phyloP scores from a whole-genome alignment of 2,113 vertebrate species.

The Lontra canadensis region DNA sequence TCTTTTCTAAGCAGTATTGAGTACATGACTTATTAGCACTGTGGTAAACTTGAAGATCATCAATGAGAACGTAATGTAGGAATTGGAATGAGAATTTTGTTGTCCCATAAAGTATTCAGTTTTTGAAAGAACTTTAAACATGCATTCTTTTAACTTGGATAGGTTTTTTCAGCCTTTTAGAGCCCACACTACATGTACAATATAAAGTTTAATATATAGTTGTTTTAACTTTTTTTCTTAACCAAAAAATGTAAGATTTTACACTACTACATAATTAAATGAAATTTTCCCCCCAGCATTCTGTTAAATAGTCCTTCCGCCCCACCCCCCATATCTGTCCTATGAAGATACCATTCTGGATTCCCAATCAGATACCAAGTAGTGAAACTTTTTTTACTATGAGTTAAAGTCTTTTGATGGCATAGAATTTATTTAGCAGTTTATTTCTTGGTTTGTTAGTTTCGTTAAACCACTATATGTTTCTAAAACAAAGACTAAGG shows the following conservation, averaged over 20 bases:
- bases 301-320: not conserved
- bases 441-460: not conserved
- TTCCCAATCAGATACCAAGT: not conserved
- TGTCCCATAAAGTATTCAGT: not conserved
- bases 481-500: not conserved
- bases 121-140: conserved; percentile 47
- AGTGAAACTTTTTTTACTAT: not conserved
- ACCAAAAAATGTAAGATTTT: conserved; percentile 19
- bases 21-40: not conserved
- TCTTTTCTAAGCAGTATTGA: not conserved
- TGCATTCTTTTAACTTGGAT: conserved; percentile 11
- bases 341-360: not conserved
- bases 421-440: not conserved
- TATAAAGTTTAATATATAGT: conserved; percentile 24
- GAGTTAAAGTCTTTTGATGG: not conserved
- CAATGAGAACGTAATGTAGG: not conserved
- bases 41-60: not conserved
- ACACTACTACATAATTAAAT: not conserved
- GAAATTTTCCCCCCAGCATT: not conserved
- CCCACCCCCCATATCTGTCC: not conserved
- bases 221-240: not conserved
- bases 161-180: not conserved
- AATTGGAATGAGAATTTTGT: not conserved
- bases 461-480: not conserved
- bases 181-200: not conserved